Evolutionary conservation across 2,113 vertebrate genomes (phyloP), one percentile per base, ranked within the genome.

Genomic region (Malaclemys terrapin): DNA sequence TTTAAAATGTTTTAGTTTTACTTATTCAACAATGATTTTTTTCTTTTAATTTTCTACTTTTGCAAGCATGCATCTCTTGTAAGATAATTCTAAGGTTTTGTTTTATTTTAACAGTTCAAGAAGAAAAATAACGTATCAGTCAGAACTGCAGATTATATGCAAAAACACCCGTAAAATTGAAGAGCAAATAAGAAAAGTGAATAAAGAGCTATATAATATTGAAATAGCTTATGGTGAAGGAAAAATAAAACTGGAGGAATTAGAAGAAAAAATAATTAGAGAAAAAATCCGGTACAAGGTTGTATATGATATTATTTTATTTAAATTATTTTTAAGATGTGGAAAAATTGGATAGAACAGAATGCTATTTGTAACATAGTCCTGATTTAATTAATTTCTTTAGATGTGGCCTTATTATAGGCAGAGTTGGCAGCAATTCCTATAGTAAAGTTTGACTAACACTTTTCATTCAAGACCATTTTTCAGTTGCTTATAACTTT

Each of bases 111-210:
- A 95, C 82, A 98, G 98, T 84, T 35, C 96, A 93, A 97, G 2
- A 81, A 94, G 57, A 85, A 98, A 94, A 95, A 5, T 50, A 35
- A 20, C 10, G 0, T 53, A 93, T 76, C 90, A 98, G 38, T 11
- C 69, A 24, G 96, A 97, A 95, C 85, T 98, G 0, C n/a, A 96
- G 42, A 31, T 29, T 76, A 97, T 98, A 92, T 38, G 96, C 50
- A 97, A 97, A 97, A 89, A 91, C 92, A 98, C 98, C 59, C 45
- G 14, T 88, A 93, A 97, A 95, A 97, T 98, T 92, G 98, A 99
- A 62, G 91, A 97, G 16, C 95, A 97, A 91, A 95, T 98, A 96
- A 97, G 97, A 97, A 90, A 96, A 53, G 93, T 98, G 76, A 97
- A 97, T 93, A 97, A 96, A 56, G 98, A 98, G 78, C 84, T 98